phyloP scores from a whole-genome alignment of 1,140 invertebrate genomes.

The Uloborus diversus region DNA sequence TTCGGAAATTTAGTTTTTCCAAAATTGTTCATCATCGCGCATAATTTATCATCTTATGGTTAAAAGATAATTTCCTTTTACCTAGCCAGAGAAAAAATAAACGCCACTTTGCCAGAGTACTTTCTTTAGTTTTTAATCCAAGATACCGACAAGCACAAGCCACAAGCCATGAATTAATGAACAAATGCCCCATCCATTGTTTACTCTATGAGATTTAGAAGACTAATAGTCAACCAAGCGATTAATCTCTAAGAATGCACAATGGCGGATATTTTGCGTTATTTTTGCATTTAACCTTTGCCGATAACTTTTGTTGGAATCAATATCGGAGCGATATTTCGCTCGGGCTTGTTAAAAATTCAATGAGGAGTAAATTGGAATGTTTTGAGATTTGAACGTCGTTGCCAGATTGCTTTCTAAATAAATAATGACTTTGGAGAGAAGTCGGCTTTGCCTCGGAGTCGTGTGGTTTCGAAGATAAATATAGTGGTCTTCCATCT shows the following conservation, averaged over 20 bases:
- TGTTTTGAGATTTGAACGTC: slow-evolving; percentile 49
- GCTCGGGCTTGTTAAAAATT: slow-evolving; percentile 42
- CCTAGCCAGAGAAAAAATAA: neutral
- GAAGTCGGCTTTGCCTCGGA: neutral
- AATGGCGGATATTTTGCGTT: slow-evolving; percentile 18
- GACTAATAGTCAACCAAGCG: slow-evolving; percentile 31
- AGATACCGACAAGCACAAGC: slow-evolving; percentile 39
- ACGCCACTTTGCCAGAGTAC: neutral
- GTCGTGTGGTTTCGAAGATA: slow-evolving; percentile 15
- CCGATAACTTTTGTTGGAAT: neutral
- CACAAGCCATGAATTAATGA: slow-evolving; percentile 32
- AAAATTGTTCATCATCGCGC: slow-evolving; percentile 13
- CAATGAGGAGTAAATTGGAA: slow-evolving; percentile 51
- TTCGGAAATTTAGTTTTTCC: too few species aligned
- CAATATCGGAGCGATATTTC: slow-evolving; percentile 22
- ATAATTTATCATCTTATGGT: slow-evolving; percentile 9
- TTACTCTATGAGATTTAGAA: slow-evolving; percentile 27
- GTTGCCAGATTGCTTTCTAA: slow-evolving; percentile 26
- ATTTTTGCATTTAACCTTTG: neutral
- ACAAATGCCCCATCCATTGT: slow-evolving; percentile 42
- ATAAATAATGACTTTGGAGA: slow-evolving; percentile 36
- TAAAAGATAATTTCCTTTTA: slow-evolving; percentile 7
- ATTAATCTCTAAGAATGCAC: slow-evolving; percentile 34
- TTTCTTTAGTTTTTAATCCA: slow-evolving; percentile 18
- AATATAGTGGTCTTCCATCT: slow-evolving; percentile 5